These are phyloP conservation scores for Anas platyrhynchos DNA, from an alignment of 2,113 vertebrate genomes.

Conservation along the genomic window DNA sequence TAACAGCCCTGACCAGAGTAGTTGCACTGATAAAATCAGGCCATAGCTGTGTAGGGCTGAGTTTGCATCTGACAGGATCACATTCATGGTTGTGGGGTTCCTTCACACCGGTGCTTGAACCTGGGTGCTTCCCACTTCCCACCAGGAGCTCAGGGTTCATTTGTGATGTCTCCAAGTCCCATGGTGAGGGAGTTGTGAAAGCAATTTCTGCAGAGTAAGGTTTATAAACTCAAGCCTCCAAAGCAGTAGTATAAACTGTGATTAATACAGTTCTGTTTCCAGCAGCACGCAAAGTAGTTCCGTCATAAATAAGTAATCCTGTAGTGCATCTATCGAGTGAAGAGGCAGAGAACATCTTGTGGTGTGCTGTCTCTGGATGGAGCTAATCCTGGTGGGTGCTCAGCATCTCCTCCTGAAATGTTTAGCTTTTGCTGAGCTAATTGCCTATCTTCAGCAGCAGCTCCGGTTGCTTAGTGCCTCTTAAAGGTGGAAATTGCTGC, in stretches of 20 bases:
- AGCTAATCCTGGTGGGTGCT: neutral
- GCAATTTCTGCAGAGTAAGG: neutral
- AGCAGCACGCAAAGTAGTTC: neutral
- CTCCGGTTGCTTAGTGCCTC: neutral
- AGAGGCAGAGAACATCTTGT: neutral
- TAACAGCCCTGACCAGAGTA: neutral
- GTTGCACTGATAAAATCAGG: neutral
- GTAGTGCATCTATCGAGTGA: neutral
- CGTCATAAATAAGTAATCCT: conserved; percentile 24
- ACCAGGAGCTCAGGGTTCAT: neutral
- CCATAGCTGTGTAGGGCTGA: accelerated
- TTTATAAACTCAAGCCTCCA: neutral
- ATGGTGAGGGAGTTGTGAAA: neutral
- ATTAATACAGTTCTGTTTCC: neutral
- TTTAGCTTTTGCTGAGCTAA: neutral
- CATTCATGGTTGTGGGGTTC: neutral
- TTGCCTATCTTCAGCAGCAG: neutral
- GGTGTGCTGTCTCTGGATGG: neutral
- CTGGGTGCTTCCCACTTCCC: neutral
- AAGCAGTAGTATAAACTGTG: neutral
- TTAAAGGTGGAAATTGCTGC: neutral
- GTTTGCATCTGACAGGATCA: neutral
- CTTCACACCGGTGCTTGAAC: neutral
- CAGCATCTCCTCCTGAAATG: neutral
- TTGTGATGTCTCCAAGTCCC: neutral